Evolutionary conservation across 92 coral and sea anemone genomes (phyloP), one percentile per base, ranked within the genome.

Genomic region (Meandrina meandrites): DNA sequence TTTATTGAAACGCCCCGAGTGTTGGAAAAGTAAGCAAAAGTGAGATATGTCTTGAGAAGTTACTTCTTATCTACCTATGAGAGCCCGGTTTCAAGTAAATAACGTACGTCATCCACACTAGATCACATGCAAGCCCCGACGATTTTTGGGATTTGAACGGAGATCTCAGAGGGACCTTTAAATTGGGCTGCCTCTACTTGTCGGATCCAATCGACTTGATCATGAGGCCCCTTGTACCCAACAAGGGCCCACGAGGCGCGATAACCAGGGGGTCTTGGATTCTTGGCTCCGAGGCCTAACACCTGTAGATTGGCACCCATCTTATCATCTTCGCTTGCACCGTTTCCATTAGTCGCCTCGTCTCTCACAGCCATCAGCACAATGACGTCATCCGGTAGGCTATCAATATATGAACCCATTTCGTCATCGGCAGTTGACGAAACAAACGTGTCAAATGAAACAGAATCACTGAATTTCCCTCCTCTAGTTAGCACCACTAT

Each of bases 171-270:
- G 45, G 69, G 82, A 54, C 82, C 69, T 19, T 56, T 6, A 31
- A 7, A 36, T 21, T 1, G 11, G 27, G 69, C 47, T 19, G 82
- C 68, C 47, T 79, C 47, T 54, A 28, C 67, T 3, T 53, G 60
- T 31, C 69, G 62, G 3, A 79, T 21, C 82, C 82, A 79, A 19
- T 79, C 82, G 68, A 79, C 42, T 28, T 19, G n/a, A 21, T 56
- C 47, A 2, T 22, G 68, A 17, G 48, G 28, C 4, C 82, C 82
- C 64, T 79, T 78, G 13, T 78, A 78, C n/a, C 69, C 81, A 19
- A 54, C 69, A 19, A 78, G 81, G 69, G 67, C 68, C 81, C 81
- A 51, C 27, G 81, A 78, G 15, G 81, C 81, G 6, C 81, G 67
- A 30, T 18, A 0, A 15, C 21, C 81, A 78, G 68, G 36, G 45